A percentile compares a stretch with the other conserved stretches of the same genome.
Evolutionary conservation across 2,888 invertebrate genomes (phyloP).

Genomic region (Napeogenes inachia): DNA sequence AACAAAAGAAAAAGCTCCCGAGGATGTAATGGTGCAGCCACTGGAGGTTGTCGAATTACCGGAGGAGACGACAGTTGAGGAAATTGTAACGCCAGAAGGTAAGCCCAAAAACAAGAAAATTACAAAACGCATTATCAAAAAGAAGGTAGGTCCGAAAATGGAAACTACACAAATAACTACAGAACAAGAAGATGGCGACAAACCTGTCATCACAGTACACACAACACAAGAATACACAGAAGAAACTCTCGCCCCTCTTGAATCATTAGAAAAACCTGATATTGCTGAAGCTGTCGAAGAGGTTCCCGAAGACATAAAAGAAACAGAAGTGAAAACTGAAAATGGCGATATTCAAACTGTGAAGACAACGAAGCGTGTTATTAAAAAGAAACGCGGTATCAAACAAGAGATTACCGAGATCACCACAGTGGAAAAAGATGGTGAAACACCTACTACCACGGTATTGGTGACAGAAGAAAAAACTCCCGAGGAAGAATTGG

Average conservation of each 20-base stretch:
- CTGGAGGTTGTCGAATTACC: slow-evolving; percentile 35
- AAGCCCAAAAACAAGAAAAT: slow-evolving; percentile 43
- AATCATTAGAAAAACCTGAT: background rate
- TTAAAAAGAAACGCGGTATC: slow-evolving; percentile 33
- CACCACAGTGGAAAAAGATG: slow-evolving; percentile 29
- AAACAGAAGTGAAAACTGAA: slow-evolving; percentile 4
- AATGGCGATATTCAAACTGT: background rate
- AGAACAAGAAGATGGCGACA: slow-evolving; percentile 45
- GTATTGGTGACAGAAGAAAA: slow-evolving; percentile 30
- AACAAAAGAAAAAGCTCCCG: slow-evolving; percentile 35
- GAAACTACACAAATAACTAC: slow-evolving; percentile 38
- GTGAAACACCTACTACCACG: slow-evolving; percentile 36
- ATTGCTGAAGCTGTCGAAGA: slow-evolving; percentile 11
- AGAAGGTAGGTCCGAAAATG: slow-evolving; percentile 38
- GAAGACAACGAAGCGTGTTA: background rate
- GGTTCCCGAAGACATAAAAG: background rate
- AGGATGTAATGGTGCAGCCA: slow-evolving; percentile 32
- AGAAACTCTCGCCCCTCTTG: background rate
- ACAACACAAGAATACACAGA: slow-evolving; percentile 29
- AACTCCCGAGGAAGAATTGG: slow-evolving; percentile 27
- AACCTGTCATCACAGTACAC: slow-evolving; percentile 39
- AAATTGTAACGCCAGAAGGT: slow-evolving; percentile 40
- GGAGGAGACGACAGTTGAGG: slow-evolving; percentile 43
- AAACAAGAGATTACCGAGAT: slow-evolving; percentile 35
- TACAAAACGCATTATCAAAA: slow-evolving; percentile 42